Base-by-base conservation (phyloP, 1,140 invertebrate genomes). In the Heliconius hewitsoni region DNA sequence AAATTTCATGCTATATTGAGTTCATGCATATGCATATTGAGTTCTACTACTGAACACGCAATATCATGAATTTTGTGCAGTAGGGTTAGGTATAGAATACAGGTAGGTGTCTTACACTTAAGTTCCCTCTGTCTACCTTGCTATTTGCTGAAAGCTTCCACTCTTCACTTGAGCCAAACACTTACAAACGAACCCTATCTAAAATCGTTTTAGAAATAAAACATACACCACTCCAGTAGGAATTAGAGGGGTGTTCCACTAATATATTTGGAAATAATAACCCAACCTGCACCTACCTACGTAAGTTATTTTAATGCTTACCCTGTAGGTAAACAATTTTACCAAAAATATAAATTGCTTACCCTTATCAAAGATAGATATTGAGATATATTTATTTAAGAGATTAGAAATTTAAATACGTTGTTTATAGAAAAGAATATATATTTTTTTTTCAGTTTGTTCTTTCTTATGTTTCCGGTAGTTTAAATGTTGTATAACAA, bases 201-300 rank as follows among this genome's bases (percentile, higher is more conserved):
- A 91, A 93, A 92, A 93, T 88, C 91, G 91, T 86, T 93, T 89
- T 86, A 86, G 84, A 91, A 93, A 93, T 92, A 93, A 92, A 93
- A 91, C 89, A 81, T 85, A 83, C 80, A 84, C 81, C 79, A 82
- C 84, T 85, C 90, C 90, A 80, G 84, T 77, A 87, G 89, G 89
- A 92, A 92, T 92, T 89, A 92, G 85, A 91, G 84, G 84, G 85
- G 85, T 82, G 79, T 79, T 83, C 81, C 89, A 91, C 91, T 93
- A 93, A 93, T 92, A 93, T 89, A 93, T 93, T 86, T 90, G 85
- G 80, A 91, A 91, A 92, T 91, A 91, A 93, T 93, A 89, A 85
- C 85, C 82, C 74, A 80, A 81, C 85, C 60, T 66, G 71, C 39
- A 78, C 81, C 72, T 82, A 76, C 71, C 72, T 79, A 76, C 55